Evolutionary conservation across 2,888 invertebrate genomes (phyloP).

Genomic region (Mesopsocus fuscifrons): DNA sequence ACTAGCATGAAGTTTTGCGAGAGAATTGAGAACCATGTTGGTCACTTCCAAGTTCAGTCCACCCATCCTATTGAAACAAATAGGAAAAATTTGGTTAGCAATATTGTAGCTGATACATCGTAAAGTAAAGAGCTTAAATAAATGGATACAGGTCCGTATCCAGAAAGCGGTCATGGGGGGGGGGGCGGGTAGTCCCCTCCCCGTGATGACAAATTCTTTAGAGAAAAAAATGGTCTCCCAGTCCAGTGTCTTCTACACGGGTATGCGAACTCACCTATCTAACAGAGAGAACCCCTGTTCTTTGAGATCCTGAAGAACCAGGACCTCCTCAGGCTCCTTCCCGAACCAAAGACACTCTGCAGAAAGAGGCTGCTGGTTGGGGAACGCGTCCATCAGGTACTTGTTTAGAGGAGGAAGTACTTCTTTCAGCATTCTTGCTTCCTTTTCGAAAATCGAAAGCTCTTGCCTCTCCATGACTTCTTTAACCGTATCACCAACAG

Average conservation of each 20-base stretch:
- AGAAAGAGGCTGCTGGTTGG: not conserved
- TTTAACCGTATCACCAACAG: not conserved
- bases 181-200: too few relatives aligned
- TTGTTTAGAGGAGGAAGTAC: not conserved
- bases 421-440: slow-evolving; percentile 2
- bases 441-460: not conserved
- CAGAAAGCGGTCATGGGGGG: too few relatives aligned
- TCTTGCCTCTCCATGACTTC: not conserved
- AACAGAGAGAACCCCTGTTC: not conserved
- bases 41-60: not conserved
- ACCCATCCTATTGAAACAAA: too few relatives aligned
- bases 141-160: too few relatives aligned
- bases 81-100: too few relatives aligned
- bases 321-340: not conserved
- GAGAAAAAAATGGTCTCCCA: too few relatives aligned
- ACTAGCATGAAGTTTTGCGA: not conserved
- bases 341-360: not conserved
- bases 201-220: too few relatives aligned
- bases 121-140: too few relatives aligned
- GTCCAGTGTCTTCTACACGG: too few relatives aligned
- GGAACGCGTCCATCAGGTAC: not conserved
- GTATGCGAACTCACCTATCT: too few relatives aligned
- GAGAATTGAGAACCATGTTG: not conserved
- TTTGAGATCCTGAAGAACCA: not conserved
- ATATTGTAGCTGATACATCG: too few relatives aligned